A percentile compares a stretch with the other conserved stretches of the same genome.
Conservation (phyloP, 2,888 invertebrate species). For the Cremastinae sp. region DNA sequence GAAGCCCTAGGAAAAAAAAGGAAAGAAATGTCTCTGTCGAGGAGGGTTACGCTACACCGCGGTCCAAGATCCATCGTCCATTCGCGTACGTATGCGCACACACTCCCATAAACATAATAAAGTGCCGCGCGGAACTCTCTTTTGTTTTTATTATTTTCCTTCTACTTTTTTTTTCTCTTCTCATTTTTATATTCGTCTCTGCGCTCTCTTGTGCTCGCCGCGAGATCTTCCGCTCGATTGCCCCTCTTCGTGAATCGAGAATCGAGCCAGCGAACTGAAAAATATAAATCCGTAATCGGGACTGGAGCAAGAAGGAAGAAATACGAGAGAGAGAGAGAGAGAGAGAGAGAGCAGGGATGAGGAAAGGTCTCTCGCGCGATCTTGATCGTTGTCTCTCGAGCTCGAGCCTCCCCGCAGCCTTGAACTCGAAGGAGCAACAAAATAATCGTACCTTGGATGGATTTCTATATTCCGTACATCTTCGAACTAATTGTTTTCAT, state of each 20-base stretch:
- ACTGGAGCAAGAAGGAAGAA: slow-evolving; percentile 17
- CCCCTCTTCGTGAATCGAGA: slow-evolving; percentile 54
- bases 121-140: slow-evolving; percentile 37
- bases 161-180: not conserved
- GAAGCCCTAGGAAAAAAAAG: slow-evolving; percentile 72
- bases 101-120: slow-evolving; percentile 27
- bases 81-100: slow-evolving; percentile 6
- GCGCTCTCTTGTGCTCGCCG: slow-evolving; percentile 39
- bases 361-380: slow-evolving; percentile 19
- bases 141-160: not conserved
- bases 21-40: slow-evolving; percentile 25
- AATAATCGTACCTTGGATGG: slow-evolving; percentile 23
- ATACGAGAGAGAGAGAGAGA: no score
- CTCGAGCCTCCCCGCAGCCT: slow-evolving; percentile 15
- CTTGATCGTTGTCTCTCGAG: slow-evolving; percentile 46
- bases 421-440: slow-evolving; percentile 25
- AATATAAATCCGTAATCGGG: slow-evolving; percentile 62
- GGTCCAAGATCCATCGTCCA: slow-evolving; percentile 51
- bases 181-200: slow-evolving; percentile 3
- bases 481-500: no score
- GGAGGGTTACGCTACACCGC: slow-evolving; percentile 48
- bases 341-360: slow-evolving; percentile 10
- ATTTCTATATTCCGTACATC: no score
- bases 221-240: slow-evolving; percentile 62
- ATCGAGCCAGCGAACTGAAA: slow-evolving; percentile 63